Evolutionary conservation across 2,888 invertebrate genomes (phyloP), one percentile per base, ranked within the genome.

Genomic region (Furcula furcula): DNA sequence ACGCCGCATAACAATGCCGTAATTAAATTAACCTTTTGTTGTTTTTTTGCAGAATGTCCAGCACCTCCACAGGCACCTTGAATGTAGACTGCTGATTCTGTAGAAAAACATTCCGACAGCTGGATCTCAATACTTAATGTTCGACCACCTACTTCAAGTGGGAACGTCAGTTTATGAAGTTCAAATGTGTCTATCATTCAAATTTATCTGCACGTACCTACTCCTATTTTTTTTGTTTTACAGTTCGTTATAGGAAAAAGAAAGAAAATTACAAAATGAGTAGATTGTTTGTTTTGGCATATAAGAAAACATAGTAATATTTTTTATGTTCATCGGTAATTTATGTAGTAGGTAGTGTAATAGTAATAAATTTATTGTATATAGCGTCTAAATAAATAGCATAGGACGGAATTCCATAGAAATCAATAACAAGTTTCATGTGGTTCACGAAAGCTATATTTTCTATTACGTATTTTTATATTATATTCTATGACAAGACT

Each of bases 41-140:
- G 3, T 22, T 26, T 23, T 22, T 7, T 25, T n/a, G 29, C 82
- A 92, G 92, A 80, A 75, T 92, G 92, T 71, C 91, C 91, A 40
- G 86, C 90, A 0, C 73, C 82, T 14, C 73, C 77, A 26, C 66
- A 73, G 39, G 56, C 64, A 37, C 64, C 74, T 29, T 83, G 73
- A 83, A 31, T 42, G 30, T 34, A 43, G 44, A 49, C 36, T 32
- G 40, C 46, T 50, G 41, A 48, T 48, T 40, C 40, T 58, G 42
- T 56, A 64, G 54, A 57, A 51, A 62, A 62, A 57, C 46, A 61
- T 65, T 65, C 58, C 46, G 39, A 53, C 40, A 43, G 45, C 55
- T 59, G 57, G 71, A 76, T 70, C 68, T 75, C 70, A 64, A 60
- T 51, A 54, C 56, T 63, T 55, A 53, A 61, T 48, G 36, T 43